phyloP scores from a whole-genome alignment of 92 coral and sea anemone species.

The Paramuricea clavata region DNA sequence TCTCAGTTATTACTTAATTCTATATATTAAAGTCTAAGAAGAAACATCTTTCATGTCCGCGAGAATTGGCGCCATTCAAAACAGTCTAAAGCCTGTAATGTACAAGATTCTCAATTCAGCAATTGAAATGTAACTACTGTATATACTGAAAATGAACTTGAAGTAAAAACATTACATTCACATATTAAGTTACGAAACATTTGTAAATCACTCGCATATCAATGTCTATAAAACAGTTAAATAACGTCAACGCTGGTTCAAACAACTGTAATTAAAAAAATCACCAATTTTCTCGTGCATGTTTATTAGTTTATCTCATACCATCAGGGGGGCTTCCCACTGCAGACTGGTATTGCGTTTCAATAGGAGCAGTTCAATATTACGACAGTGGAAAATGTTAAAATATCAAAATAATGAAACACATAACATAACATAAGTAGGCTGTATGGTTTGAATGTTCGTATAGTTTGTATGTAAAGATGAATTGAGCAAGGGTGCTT shows the following conservation, averaged over 20 bases:
- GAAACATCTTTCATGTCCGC: too few species aligned
- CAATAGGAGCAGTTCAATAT: not conserved
- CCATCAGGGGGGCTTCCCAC: constrained; percentile 33
- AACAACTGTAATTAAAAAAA: not conserved
- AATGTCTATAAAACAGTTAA: not conserved
- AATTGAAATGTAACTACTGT: too few species aligned
- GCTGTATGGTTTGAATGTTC: not conserved
- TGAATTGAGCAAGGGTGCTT: not conserved
- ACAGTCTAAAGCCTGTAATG: too few species aligned
- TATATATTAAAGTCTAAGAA: too few species aligned
- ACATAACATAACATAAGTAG: not conserved
- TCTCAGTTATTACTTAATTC: too few species aligned
- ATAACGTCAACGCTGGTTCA: not conserved
- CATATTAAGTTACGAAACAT: not conserved
- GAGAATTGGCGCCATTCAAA: too few species aligned
- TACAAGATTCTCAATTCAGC: too few species aligned
- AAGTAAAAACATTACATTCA: too few species aligned
- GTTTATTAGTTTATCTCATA: constrained; percentile 36
- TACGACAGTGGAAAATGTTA: not conserved
- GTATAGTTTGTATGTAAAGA: not conserved
- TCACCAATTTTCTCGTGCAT: constrained; percentile 32
- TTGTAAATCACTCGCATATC: not conserved
- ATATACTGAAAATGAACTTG: too few species aligned
- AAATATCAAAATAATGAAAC: not conserved
- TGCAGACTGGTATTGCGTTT: constrained; percentile 45